Base-by-base conservation (phyloP, 2,888 invertebrate genomes). In the Caprella mutica region DNA sequence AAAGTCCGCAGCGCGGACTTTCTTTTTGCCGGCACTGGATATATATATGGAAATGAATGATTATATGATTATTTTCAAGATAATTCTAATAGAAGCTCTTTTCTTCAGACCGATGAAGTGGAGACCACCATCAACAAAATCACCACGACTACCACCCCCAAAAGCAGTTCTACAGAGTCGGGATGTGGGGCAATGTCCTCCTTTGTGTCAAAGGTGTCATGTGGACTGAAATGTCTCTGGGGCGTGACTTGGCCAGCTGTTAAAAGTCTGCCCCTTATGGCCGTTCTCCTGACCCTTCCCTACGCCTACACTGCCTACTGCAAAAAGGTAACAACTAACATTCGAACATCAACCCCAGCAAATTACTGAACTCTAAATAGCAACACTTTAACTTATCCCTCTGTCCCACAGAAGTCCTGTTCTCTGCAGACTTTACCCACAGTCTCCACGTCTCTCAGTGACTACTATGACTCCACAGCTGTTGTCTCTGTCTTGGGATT, bases 361-460 rank as follows among this genome's bases (percentile, higher is more conserved):
- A 2, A 19, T 2, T 12, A n/a, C 8, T 12, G 8, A 9, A n/a
- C 17, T 17, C 8, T 17, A 12, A 12, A 8, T 9, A 12, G 17
- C 8, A 42, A 17, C 8, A 8, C 42, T 9, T 42, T n/a, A 42
- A 17, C 9, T 8, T 8, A 42, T 42, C 42, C 12, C 33, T 42
- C 17, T 42, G 12, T 23, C 21, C 12, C 9, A 3, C 17, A 23
- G 9, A 52, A 58, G 58, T 58, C 24, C 6, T 61, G 59, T 50
- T 57, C 57, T 5, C 38, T 63, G 14, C 51, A 35, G 40, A 58
- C 58, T 46, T 14, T 63, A 8, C 63, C 63, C 8, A 14, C 30
- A 6, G 42, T 63, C 19, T 57, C 63, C 6, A 30, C 33, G 26
- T 40, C 44, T 14, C 6, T 59, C 24, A 24, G 27, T 8, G 23